phyloP scores from a whole-genome alignment of 1,140 invertebrate genomes.

The Sinella curviseta region DNA sequence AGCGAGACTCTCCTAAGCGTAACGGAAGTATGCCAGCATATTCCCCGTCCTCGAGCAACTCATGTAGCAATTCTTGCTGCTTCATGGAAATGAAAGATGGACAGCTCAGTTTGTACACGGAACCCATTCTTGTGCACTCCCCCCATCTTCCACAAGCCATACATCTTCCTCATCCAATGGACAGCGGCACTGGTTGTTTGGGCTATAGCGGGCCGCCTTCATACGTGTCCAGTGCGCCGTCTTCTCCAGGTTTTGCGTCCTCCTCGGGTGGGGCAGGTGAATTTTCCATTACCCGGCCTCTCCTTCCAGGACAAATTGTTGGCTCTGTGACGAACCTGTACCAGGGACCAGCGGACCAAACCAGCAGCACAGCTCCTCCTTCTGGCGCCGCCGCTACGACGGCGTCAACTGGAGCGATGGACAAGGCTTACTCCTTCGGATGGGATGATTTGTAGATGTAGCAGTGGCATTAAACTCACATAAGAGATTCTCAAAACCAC shows the following conservation, averaged over 20 bases:
- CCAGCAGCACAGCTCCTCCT: too few relatives aligned
- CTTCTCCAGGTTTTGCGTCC: constrained; percentile 59
- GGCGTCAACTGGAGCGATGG: neutral
- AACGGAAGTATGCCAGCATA: neutral
- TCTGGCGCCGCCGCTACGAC: neutral
- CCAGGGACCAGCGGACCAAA: neutral
- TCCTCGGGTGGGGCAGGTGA: too few relatives aligned
- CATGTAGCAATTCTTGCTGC: neutral
- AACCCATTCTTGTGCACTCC: neutral
- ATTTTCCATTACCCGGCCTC: too few relatives aligned
- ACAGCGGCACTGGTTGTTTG: constrained; percentile 47
- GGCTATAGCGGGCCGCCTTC: constrained; percentile 62
- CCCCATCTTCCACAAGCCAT: neutral
- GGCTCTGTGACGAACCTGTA: neutral
- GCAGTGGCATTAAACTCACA: too few relatives aligned
- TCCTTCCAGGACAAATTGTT: neutral
- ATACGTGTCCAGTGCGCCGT: constrained; percentile 65
- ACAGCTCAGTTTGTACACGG: neutral
- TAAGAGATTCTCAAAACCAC: too few relatives aligned
- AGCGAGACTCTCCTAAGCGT: neutral
- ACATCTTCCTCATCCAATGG: neutral
- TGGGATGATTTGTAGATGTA: neutral
- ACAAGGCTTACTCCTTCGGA: neutral
- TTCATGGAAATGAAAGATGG: constrained; percentile 18
- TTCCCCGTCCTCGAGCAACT: neutral